A percentile compares a stretch with the other conserved stretches of the same genome.
Evolutionary conservation across 2,797 vertebrate genomes (phyloP).

Genomic region (Phoxinus dragarum): DNA sequence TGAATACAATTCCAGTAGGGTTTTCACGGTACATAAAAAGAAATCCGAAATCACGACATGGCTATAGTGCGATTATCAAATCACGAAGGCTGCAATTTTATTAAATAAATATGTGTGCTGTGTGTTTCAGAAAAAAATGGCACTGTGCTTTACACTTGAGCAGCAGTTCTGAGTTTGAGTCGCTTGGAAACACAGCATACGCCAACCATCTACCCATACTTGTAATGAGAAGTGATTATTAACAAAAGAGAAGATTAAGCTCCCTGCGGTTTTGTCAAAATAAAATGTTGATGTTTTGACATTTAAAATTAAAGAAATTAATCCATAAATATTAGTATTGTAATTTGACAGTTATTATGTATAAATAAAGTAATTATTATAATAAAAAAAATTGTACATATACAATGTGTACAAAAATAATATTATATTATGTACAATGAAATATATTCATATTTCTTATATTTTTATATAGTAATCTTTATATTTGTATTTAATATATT

Average conservation of each 20-base stretch:
- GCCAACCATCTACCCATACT: too few species aligned
- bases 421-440: not conserved
- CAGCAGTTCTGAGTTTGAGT: not conserved
- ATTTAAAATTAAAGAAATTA: not conserved
- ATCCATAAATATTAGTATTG: not conserved
- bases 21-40: not conserved
- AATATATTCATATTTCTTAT: not conserved
- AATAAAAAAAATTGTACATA: not conserved
- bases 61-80: not conserved
- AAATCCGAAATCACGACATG: not conserved
- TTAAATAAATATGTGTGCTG: not conserved
- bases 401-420: too few species aligned
- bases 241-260: not conserved
- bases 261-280: not conserved
- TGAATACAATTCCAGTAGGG: not conserved
- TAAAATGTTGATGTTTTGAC: not conserved
- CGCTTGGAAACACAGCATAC: too few species aligned
- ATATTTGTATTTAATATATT: not conserved
- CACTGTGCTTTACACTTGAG: not conserved
- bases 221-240: not conserved
- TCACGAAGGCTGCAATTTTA: not conserved
- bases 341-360: not conserved
- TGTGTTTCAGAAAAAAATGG: not conserved
- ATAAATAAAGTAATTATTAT: not conserved
- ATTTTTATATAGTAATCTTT: not conserved